Percentiles rank a stretch among this genome's conserved stretches.
Conservation (phyloP, 2,113 vertebrate genomes). For the Gorsachius goisagi region DNA sequence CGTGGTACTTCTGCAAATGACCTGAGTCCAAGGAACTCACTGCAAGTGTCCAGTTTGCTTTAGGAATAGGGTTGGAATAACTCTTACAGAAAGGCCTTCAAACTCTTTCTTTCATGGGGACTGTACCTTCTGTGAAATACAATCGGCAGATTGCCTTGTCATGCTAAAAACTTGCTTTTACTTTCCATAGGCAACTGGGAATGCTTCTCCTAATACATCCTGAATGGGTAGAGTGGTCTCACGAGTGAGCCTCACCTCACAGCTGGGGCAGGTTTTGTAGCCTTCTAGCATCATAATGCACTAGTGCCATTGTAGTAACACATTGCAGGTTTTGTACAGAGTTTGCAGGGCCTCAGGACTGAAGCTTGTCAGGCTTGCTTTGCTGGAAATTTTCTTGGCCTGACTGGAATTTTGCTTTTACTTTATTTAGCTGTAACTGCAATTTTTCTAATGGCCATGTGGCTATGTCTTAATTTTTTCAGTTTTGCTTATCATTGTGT, state of each 20-base stretch:
- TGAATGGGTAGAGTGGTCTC: background rate
- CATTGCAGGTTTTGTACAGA: background rate
- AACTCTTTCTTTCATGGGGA: background rate
- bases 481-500: background rate
- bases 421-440: background rate
- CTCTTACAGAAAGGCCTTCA: background rate
- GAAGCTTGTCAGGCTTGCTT: background rate
- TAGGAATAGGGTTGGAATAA: background rate
- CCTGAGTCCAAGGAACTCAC: background rate
- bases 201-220: background rate
- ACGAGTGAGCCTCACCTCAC: background rate
- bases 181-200: background rate
- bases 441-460: background rate
- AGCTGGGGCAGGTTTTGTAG: background rate
- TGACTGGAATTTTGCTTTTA: background rate
- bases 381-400: background rate
- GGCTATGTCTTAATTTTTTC: background rate
- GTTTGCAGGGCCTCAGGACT: background rate
- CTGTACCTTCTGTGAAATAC: background rate
- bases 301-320: background rate
- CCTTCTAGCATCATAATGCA: background rate
- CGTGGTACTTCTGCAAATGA: background rate
- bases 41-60: background rate
- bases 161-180: background rate
- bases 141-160: background rate